Evolutionary conservation across 2,888 invertebrate species (phyloP).

Genomic region (Zaprionus bogoriensis): DNA sequence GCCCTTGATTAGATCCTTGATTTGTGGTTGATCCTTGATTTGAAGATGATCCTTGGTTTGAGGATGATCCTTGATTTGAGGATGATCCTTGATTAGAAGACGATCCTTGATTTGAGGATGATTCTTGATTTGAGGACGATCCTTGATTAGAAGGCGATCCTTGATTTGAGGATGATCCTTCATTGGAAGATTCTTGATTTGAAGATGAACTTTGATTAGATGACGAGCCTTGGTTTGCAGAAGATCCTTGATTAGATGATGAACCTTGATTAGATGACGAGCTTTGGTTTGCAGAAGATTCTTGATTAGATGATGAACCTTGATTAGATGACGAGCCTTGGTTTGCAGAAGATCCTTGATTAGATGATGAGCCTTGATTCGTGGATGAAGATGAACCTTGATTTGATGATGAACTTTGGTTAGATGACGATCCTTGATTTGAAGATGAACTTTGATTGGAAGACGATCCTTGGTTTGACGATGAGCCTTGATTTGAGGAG

Average conservation of each 20-base stretch:
- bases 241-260: slow-evolving; percentile 2
- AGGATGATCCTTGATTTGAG: slow-evolving; percentile 12
- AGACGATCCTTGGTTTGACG: slow-evolving; percentile 18
- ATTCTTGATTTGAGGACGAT: slow-evolving; percentile 27
- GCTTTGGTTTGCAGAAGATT: slow-evolving; percentile 18
- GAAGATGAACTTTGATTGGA: slow-evolving; percentile 35
- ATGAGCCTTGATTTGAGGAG: slow-evolving; percentile 20
- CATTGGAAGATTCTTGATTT: slow-evolving; percentile 31
- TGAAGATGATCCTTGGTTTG: slow-evolving; percentile 6
- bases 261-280: slow-evolving; percentile 21
- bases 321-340: slow-evolving; percentile 15
- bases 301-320: slow-evolving; percentile 18
- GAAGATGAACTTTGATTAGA: slow-evolving; percentile 25
- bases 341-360: slow-evolving; percentile 13
- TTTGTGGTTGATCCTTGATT: slow-evolving; percentile 17
- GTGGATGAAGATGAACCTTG: slow-evolving; percentile 22
- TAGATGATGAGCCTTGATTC: slow-evolving; percentile 12
- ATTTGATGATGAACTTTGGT: background rate
- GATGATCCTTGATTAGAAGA: slow-evolving; percentile 18
- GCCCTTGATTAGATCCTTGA: slow-evolving; percentile 23
- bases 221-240: slow-evolving; percentile 4
- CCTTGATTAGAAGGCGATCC: slow-evolving; percentile 37
- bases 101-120: slow-evolving; percentile 12
- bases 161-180: slow-evolving; percentile 37
- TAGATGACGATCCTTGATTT: slow-evolving; percentile 24